Evolutionary conservation across 2,113 vertebrate genomes (phyloP).

Genomic region (Semicossyphus pulcher): DNA sequence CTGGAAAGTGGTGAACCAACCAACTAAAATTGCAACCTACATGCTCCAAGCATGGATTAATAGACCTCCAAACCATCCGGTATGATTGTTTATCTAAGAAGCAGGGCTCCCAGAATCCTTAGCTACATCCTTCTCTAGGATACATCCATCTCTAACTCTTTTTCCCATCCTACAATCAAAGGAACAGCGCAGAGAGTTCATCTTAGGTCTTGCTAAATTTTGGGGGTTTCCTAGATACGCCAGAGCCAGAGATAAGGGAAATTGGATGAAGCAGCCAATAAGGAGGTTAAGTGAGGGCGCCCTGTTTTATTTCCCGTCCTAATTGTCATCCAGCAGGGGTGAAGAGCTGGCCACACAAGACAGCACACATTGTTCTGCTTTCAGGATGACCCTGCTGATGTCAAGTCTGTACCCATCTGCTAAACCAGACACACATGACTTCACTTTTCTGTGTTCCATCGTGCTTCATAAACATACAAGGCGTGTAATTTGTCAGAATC

Average conservation of each 20-base stretch:
- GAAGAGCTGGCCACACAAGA: constrained; percentile 41
- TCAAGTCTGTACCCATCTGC: constrained; percentile 54
- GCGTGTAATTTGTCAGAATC: background rate
- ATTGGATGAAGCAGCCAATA: constrained; percentile 28
- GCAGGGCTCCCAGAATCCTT: background rate
- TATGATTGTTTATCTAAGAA: background rate
- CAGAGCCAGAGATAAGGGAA: constrained; percentile 17
- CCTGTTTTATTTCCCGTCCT: constrained; percentile 39
- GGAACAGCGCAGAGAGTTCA: background rate
- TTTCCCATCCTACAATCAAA: background rate
- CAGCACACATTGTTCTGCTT: constrained; percentile 45
- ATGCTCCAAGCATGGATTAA: too few species aligned
- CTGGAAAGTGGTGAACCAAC: too few species aligned
- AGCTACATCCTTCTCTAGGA: background rate
- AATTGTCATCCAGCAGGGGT: constrained; percentile 64
- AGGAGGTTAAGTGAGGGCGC: constrained; percentile 22
- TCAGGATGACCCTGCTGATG: constrained; percentile 55
- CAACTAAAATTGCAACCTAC: too few species aligned
- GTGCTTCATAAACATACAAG: background rate
- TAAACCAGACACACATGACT: constrained; percentile 1
- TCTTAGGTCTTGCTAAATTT: constrained; percentile 13
- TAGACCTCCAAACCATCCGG: too few species aligned
- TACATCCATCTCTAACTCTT: background rate
- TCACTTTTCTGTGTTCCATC: background rate
- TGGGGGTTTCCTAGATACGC: constrained; percentile 15